These are phyloP conservation scores for Molossus molossus DNA, from an alignment of 2,797 vertebrate genomes.

Conservation along the genomic window DNA sequence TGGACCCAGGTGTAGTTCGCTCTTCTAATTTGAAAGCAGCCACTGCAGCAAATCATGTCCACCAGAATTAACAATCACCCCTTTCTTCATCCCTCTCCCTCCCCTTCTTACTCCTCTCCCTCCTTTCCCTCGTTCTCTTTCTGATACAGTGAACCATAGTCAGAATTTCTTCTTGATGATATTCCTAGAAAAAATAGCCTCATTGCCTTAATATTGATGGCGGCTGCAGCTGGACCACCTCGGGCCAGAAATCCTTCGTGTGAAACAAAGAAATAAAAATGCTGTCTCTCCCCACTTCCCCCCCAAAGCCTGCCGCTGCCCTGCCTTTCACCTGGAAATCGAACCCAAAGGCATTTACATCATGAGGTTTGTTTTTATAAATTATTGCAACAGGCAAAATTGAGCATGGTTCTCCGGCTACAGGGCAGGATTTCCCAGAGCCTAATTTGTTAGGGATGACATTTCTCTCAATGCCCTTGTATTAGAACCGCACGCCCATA, in stretches of 20 bases:
- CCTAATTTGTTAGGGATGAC: slow-evolving; percentile 89
- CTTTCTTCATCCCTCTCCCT: background rate
- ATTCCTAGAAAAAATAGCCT: slow-evolving; percentile 77
- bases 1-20: slow-evolving; percentile 37
- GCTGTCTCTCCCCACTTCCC: slow-evolving; percentile 48
- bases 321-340: slow-evolving; percentile 84
- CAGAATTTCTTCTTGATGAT: slow-evolving; percentile 74
- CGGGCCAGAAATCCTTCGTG: slow-evolving; percentile 86
- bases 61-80: slow-evolving; percentile 53
- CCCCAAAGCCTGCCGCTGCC: slow-evolving; percentile 76
- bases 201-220: slow-evolving; percentile 62
- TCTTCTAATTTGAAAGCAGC: slow-evolving; percentile 50
- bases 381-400: slow-evolving; percentile 87
- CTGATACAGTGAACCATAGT: slow-evolving; percentile 70
- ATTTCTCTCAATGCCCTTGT: slow-evolving; percentile 86
- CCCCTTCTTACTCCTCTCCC: fast-evolving
- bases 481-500: slow-evolving; percentile 77
- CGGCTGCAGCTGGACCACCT: slow-evolving; percentile 83
- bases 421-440: slow-evolving; percentile 86
- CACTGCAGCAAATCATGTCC: slow-evolving; percentile 62
- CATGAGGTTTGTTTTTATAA: slow-evolving; percentile 85
- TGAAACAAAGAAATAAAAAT: slow-evolving; percentile 74
- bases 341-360: slow-evolving; percentile 82
- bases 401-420: slow-evolving; percentile 87
- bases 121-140: background rate